Percentiles rank a stretch among this genome's conserved stretches.
Conservation (phyloP, 2,113 vertebrate genomes). For the Turdus rufiventris region DNA sequence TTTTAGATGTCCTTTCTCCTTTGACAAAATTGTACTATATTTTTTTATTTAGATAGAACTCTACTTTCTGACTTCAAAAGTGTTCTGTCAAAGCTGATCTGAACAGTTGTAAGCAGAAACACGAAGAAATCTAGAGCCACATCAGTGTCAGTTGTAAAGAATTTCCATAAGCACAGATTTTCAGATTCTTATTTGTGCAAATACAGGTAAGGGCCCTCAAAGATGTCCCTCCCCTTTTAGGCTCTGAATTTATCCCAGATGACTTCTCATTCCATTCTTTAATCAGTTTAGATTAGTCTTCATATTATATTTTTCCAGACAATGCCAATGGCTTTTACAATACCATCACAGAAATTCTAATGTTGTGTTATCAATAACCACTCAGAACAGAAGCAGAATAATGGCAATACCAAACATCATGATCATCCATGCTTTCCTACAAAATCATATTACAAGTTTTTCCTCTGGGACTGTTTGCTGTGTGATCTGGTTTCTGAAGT, state of each 20-base stretch:
- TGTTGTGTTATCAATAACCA: not conserved
- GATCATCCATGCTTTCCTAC: not conserved
- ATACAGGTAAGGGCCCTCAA: not conserved
- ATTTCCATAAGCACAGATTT: not conserved
- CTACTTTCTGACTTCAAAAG: not conserved
- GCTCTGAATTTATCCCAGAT: not conserved
- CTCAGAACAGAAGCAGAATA: not conserved
- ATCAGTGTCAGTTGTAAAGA: not conserved
- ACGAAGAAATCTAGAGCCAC: not conserved
- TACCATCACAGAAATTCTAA: not conserved
- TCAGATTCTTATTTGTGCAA: not conserved
- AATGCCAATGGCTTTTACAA: not conserved
- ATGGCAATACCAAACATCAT: not conserved
- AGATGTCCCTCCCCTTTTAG: accelerated
- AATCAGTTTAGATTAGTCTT: not conserved
- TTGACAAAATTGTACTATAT: not conserved
- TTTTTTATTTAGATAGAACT: not conserved
- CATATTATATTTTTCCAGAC: not conserved
- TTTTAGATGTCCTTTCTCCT: not conserved
- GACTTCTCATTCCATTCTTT: not conserved
- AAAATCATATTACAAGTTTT: not conserved
- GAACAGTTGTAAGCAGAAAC: not conserved
- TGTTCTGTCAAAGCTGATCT: not conserved
- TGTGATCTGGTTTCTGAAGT: not conserved
- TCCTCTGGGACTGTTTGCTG: not conserved